Base-by-base conservation (phyloP, 2,797 vertebrate genomes). In the Dermochelys coriacea region DNA sequence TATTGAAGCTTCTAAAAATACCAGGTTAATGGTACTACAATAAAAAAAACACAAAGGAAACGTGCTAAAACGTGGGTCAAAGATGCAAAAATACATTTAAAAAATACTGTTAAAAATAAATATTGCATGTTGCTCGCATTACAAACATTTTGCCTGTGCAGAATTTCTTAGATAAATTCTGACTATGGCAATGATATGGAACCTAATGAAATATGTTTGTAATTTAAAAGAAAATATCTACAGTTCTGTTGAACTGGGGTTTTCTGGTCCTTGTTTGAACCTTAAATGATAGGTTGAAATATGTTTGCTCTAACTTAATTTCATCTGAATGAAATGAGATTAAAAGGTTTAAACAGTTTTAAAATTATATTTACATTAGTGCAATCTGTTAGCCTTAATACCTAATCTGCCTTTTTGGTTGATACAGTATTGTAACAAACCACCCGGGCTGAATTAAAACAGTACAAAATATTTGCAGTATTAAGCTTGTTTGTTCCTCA, bases 321-420 rank as follows among this genome's bases (percentile, higher is more conserved):
- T 97, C 95, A 97, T 98, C 95, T 97, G 97, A 98, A 97, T 96
- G 97, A 97, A 97, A 96, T 95, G 96, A 97, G 97, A 98, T 97
- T 98, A 98, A 98, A 96, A 95, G 96, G 97, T 98, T 98, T 98
- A 98, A 98, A 98, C 97, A 97, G 98, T 97, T 98, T 98, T 97
- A 98, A 98, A 98, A 98, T 98, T 97, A 94, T 97, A 98, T 98
- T 98, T 98, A 96, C 94, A 89, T 98, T 98, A 97, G 97, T 97
- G 96, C 98, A 98, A 98, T 98, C 98, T 98, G 98, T 98, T 97
- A 97, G 92, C 95, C 97, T 97, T 97, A 97, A 94, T 97, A 96
- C 96, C 96, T 98, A 97, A 98, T 98, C 98, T 98, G 94, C 95
- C 95, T 95, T 96, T 97, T 96, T 85, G 90, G 91, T 97, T 93